A percentile compares a stretch with the other conserved stretches of the same genome.
Conservation (phyloP, 2,888 invertebrate species). For the Unio pictorum region DNA sequence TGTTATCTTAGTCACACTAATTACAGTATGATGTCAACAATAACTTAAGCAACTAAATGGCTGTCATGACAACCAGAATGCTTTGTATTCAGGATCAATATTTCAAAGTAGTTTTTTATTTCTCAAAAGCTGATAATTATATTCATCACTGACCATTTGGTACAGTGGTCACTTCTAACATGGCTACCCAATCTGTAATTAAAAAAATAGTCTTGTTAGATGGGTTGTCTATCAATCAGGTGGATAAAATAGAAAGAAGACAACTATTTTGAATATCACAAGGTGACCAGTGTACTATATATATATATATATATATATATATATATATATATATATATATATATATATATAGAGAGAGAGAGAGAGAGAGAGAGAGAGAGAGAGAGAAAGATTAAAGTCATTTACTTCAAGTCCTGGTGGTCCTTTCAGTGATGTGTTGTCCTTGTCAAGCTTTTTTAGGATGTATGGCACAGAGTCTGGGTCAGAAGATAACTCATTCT, state of each 20-base stretch:
- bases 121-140: neutral
- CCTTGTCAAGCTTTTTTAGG: constrained; percentile 67
- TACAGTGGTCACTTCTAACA: neutral
- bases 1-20: too few species aligned
- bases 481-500: constrained; percentile 61
- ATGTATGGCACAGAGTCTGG: constrained; percentile 64
- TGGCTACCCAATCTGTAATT: too few species aligned
- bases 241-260: neutral
- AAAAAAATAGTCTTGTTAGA: too few species aligned
- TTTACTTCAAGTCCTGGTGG: constrained; percentile 71
- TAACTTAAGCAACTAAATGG: too few species aligned
- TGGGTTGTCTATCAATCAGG: too few species aligned
- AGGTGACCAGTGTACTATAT: neutral
- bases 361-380: neutral
- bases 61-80: too few species aligned
- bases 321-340: neutral
- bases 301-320: neutral
- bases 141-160: neutral
- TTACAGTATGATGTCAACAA: too few species aligned
- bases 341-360: neutral
- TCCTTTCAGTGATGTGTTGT: constrained; percentile 64
- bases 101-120: neutral
- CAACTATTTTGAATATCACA: neutral
- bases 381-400: neutral
- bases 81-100: too few species aligned